These are phyloP conservation scores for Acholoe squamosa DNA, from an alignment of 2,888 invertebrate species.

Conservation along the genomic window DNA sequence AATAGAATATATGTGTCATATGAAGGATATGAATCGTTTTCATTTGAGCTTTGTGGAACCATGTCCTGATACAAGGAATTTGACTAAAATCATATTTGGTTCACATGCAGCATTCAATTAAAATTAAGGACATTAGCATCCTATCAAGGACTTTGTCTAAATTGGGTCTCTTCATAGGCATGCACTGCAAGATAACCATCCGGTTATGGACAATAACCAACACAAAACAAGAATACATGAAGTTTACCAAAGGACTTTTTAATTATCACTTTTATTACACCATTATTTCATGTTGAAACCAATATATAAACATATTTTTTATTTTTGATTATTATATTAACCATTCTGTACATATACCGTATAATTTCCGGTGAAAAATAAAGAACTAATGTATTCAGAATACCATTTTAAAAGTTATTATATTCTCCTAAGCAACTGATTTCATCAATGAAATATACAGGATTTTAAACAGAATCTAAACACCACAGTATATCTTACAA, in stretches of 20 bases:
- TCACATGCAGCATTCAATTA: conserved; percentile 45
- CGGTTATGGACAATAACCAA: background rate
- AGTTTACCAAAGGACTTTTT: background rate
- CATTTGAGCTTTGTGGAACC: too few relatives aligned
- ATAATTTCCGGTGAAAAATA: background rate
- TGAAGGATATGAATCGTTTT: too few relatives aligned
- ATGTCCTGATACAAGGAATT: too few relatives aligned
- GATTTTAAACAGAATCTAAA: background rate
- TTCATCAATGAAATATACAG: background rate
- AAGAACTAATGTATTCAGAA: background rate
- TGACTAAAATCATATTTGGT: background rate
- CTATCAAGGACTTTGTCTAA: background rate
- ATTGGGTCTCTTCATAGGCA: background rate
- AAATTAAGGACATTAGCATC: background rate
- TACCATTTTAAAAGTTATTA: background rate
- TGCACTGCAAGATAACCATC: background rate
- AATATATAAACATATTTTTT: too few relatives aligned
- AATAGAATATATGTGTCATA: too few relatives aligned
- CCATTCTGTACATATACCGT: background rate
- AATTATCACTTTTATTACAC: background rate
- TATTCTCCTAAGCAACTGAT: background rate
- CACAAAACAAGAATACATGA: background rate
- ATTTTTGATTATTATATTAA: too few relatives aligned
- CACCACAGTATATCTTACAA: background rate
- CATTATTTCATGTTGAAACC: too few relatives aligned